These are phyloP conservation scores for Spicauda simplicius DNA, from an alignment of 2,888 invertebrate species.

Conservation along the genomic window DNA sequence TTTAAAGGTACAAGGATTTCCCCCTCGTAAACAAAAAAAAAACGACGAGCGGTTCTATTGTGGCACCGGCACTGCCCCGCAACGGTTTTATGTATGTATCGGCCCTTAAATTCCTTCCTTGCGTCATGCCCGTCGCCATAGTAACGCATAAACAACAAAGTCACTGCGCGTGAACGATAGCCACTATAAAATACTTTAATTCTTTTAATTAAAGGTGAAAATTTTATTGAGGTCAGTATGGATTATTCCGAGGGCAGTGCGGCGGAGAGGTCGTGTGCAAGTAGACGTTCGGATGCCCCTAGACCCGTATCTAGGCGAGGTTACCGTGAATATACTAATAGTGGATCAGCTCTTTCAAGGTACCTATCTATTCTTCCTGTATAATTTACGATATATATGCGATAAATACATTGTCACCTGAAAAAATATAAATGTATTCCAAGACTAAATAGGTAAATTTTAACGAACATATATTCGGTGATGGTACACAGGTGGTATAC, in stretches of 20 bases:
- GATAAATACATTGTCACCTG: neutral
- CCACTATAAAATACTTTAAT: constrained; percentile 35
- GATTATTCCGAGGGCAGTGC: constrained; percentile 74
- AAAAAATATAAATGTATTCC: too few relatives aligned
- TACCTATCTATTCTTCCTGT: constrained; percentile 39
- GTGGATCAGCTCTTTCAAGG: constrained; percentile 69
- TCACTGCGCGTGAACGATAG: constrained; percentile 63
- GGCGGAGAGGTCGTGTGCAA: constrained; percentile 57
- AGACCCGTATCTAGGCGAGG: constrained; percentile 75
- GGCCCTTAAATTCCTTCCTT: neutral
- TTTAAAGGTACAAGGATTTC: too few relatives aligned
- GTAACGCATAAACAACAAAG: constrained; percentile 66
- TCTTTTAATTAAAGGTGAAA: constrained; percentile 54
- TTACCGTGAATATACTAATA: constrained; percentile 68
- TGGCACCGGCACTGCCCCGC: too few relatives aligned
- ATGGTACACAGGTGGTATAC: too few relatives aligned
- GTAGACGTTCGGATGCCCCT: constrained; percentile 60
- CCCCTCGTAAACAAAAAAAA: too few relatives aligned
- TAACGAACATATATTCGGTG: too few relatives aligned
- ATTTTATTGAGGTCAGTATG: constrained; percentile 58
- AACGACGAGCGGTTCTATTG: too few relatives aligned
- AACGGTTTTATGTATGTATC: too few relatives aligned
- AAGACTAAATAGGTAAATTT: too few relatives aligned
- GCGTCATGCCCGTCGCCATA: constrained; percentile 50
- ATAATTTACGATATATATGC: neutral